Percentiles rank a stretch among this genome's conserved stretches.
phyloP scores from a whole-genome alignment of 2,113 vertebrate species.

The Neolamprologus cancellatus region DNA sequence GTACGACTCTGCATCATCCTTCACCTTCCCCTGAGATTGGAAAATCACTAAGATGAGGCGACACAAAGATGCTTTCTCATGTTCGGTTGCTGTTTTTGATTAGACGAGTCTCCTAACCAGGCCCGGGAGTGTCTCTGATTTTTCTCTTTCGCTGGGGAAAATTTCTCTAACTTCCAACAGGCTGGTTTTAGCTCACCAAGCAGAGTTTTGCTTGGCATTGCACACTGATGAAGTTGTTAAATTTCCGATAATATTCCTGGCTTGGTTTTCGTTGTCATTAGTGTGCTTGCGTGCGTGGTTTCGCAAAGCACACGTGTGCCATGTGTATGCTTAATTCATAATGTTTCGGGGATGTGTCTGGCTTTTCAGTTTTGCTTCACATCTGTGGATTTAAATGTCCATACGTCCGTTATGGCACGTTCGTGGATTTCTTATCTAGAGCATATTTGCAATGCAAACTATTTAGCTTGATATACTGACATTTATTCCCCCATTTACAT shows the following conservation, averaged over 20 bases:
- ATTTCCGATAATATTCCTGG: slow-evolving; percentile 8
- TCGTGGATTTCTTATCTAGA: background rate
- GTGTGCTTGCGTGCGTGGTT: background rate
- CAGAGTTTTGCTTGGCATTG: slow-evolving; percentile 10
- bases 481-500: accelerated
- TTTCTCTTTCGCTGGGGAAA: background rate
- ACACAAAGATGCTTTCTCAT: background rate
- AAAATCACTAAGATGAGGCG: background rate
- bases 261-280: background rate
- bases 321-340: background rate
- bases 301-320: background rate
- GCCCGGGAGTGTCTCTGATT: accelerated
- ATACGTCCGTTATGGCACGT: accelerated
- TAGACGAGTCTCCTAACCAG: background rate
- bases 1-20: background rate
- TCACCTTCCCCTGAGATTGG: background rate
- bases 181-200: background rate
- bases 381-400: background rate
- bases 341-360: background rate
- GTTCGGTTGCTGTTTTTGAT: background rate
- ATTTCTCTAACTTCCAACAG: background rate
- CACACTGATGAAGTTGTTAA: background rate
- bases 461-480: background rate
- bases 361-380: background rate
- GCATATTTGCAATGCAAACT: background rate